Base-by-base conservation (phyloP, 2,797 vertebrate species). In the Falco concolor region DNA sequence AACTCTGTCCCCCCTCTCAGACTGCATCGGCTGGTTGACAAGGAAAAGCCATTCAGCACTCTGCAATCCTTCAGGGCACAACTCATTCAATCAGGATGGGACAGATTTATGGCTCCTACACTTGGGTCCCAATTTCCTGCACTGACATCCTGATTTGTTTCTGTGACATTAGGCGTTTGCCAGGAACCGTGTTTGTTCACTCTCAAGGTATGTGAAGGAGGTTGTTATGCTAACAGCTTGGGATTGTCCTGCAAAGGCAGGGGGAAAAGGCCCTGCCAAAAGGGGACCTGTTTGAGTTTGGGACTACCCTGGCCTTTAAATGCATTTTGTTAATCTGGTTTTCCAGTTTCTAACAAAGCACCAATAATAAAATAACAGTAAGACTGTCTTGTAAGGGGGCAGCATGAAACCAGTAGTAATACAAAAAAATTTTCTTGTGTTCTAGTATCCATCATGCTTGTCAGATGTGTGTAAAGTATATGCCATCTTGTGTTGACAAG, bases 401-500 rank as follows among this genome's bases (percentile, higher is more conserved):
- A 70, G 44, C 11, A 7, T 85, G 78, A 69, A 91, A 80, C 47
- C 52, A 84, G 36, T 6, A 28, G 78, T 17, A 60, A 67, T 25
- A 87, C 24, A 40, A 38, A 74, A 38, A 87, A 53, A 17, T 25
- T 56, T 34, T 28, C 49, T 86, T 36, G 56, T 78, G 85, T 86
- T 76, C 78, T 59, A 63, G 65, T 74, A 97, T 96, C 97, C 93
- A 95, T 97, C 94, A 95, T 12, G 30, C 83, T 95, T 96, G 95
- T 96, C 93, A 97, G 93, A 89, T 95, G 79, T 91, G 95, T 97
- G 96, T 97, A 97, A 97, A 97, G 95, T 96, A 97, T 95, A 90
- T 96, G 97, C 97, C 97, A 97, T 96, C 97, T 97, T 97, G 96
- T 97, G 97, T 97, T 97, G 97, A 97, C 95, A 96, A 91, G 92